A percentile compares a stretch with the other conserved stretches of the same genome.
These are phyloP conservation scores for Zosterops lateralis DNA, from an alignment of 2,113 vertebrate species.

Conservation along the genomic window DNA sequence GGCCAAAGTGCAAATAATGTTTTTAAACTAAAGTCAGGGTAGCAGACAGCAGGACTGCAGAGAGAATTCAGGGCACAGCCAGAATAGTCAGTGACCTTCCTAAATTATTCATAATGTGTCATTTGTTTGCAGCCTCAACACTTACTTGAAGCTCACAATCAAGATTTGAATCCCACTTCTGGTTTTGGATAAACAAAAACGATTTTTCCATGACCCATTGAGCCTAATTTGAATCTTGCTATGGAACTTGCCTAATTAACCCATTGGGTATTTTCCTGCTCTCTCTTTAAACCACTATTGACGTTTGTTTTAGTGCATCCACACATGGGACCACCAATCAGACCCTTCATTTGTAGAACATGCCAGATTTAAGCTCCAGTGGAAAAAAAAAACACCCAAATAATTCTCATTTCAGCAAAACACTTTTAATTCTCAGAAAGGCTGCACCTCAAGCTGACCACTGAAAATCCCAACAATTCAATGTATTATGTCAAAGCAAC, in stretches of 20 bases:
- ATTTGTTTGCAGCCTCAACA: slow-evolving; percentile 12
- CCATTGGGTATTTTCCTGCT: slow-evolving; percentile 27
- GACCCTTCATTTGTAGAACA: neutral
- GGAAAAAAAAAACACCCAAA: neutral
- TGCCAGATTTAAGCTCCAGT: neutral
- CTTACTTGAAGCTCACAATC: neutral
- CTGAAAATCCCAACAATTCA: neutral
- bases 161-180: slow-evolving; percentile 16
- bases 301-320: neutral
- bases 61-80: neutral
- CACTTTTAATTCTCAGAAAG: neutral
- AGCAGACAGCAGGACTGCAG: neutral
- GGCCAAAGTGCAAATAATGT: neutral
- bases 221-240: slow-evolving; percentile 14
- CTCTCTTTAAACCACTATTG: slow-evolving; percentile 34
- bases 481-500: neutral
- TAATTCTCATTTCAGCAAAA: neutral
- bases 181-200: neutral
- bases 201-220: neutral
- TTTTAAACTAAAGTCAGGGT: neutral
- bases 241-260: slow-evolving; percentile 33
- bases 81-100: slow-evolving; percentile 28
- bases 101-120: slow-evolving; percentile 36
- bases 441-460: neutral
- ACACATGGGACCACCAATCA: neutral